Percentiles rank a stretch among this genome's conserved stretches.
These are phyloP conservation scores for Thomomys bottae DNA, from an alignment of 2,113 vertebrate species.

Conservation along the genomic window DNA sequence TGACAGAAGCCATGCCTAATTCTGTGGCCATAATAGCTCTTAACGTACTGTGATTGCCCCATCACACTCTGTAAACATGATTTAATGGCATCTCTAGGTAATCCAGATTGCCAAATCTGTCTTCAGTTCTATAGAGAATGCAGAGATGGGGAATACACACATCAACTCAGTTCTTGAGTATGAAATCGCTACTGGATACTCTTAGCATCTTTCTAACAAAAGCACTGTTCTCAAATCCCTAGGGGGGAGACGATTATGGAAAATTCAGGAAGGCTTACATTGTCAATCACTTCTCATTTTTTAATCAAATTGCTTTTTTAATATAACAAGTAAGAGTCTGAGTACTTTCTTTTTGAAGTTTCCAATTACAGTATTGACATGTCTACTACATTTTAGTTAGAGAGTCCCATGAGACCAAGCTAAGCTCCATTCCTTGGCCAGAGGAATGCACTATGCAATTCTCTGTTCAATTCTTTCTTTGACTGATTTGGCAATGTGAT, in stretches of 20 bases:
- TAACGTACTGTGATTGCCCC: constrained; percentile 24
- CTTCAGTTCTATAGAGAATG: not conserved
- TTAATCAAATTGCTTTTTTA: constrained; percentile 2
- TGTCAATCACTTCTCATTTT: constrained; percentile 27
- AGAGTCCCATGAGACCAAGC: constrained; percentile 8
- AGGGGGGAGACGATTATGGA: not conserved
- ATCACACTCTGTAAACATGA: constrained; percentile 61
- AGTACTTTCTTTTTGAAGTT: not conserved
- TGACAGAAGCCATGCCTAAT: constrained; percentile 43
- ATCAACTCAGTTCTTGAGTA: not conserved
- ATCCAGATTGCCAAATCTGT: constrained; percentile 58
- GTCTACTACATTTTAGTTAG: constrained; percentile 46
- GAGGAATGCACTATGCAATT: constrained; percentile 39
- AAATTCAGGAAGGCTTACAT: constrained; percentile 2
- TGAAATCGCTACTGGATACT: not conserved
- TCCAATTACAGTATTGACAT: constrained; percentile 48
- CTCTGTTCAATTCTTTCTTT: constrained; percentile 57
- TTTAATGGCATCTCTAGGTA: constrained; percentile 59
- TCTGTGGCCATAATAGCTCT: constrained; percentile 29
- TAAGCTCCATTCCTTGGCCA: constrained; percentile 47
- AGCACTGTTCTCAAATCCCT: constrained; percentile 20
- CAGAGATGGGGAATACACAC: not conserved
- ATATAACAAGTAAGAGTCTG: not conserved
- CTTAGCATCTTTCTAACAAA: not conserved
- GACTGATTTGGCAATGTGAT: constrained; percentile 60